Evolutionary conservation across 1,140 invertebrate genomes (phyloP).

Genomic region (Drosophila sturtevanti): DNA sequence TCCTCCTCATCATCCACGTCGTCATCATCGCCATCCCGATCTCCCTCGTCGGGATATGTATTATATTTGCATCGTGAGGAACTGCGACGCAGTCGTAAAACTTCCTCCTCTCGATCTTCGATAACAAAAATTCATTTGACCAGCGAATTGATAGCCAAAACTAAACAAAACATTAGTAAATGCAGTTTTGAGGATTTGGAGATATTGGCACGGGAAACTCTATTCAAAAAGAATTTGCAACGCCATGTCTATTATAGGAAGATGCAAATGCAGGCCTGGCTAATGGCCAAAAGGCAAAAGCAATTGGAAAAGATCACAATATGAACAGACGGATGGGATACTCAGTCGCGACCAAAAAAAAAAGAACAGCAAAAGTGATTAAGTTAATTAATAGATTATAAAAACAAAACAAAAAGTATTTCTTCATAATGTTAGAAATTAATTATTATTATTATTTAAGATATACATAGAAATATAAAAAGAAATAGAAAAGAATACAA

Average conservation of each 20-base stretch:
- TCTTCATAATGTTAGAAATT: background rate
- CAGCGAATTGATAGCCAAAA: conserved; percentile 53
- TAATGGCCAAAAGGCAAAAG: conserved; percentile 41
- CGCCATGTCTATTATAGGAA: conserved; percentile 55
- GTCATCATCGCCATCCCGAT: background rate
- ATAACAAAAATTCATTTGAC: conserved; percentile 66
- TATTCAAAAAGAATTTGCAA: conserved; percentile 62
- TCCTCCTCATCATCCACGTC: background rate
- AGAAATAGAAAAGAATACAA: no score
- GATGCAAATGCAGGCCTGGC: conserved; percentile 46
- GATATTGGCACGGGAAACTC: conserved; percentile 61
- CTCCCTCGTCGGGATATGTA: conserved; percentile 58
- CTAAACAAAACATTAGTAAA: conserved; percentile 54
- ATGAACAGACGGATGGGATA: background rate
- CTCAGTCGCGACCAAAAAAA: background rate
- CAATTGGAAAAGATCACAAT: background rate
- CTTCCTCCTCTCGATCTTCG: conserved; percentile 31
- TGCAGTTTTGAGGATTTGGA: conserved; percentile 67
- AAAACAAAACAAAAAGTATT: background rate
- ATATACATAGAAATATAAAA: no score
- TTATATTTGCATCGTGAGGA: conserved; percentile 66
- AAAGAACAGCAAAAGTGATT: conserved; percentile 43
- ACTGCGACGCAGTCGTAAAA: conserved; percentile 44
- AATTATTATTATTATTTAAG: background rate
- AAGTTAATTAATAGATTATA: background rate